These are phyloP conservation scores for Metopolophium dirhodum DNA, from an alignment of 1,140 invertebrate species.

Conservation along the genomic window DNA sequence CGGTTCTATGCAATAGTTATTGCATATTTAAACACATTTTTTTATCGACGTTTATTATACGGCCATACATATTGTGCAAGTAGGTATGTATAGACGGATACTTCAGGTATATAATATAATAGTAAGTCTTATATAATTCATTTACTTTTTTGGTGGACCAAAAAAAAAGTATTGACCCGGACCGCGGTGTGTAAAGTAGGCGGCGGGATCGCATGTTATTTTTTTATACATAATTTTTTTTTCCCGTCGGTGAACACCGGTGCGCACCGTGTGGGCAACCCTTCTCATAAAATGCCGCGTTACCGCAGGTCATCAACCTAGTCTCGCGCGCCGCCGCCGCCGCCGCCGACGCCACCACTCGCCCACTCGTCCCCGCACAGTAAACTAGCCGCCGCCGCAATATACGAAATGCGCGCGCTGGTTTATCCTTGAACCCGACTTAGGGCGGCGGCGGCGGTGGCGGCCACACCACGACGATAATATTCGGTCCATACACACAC, in stretches of 20 bases:
- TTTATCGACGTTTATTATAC: neutral
- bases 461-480: neutral
- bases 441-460: conserved; percentile 9
- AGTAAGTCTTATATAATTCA: no score
- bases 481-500: conserved; percentile 18
- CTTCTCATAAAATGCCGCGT: conserved; percentile 52
- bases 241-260: conserved; percentile 19
- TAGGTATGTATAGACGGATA: neutral
- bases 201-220: neutral
- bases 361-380: neutral
- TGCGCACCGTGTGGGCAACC: conserved; percentile 39
- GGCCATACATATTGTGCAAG: neutral
- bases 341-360: neutral
- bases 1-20: neutral
- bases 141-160: neutral
- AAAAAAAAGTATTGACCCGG: conserved; percentile 3
- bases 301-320: conserved; percentile 56
- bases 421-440: conserved; percentile 52
- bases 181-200: conserved; percentile 16
- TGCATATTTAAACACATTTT: neutral
- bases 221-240: neutral
- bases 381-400: conserved; percentile 2
- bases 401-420: conserved; percentile 33
- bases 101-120: neutral
- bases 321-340: conserved; percentile 32